phyloP scores from a whole-genome alignment of 92 coral and sea anemone genomes.

The Galaxea fascicularis region DNA sequence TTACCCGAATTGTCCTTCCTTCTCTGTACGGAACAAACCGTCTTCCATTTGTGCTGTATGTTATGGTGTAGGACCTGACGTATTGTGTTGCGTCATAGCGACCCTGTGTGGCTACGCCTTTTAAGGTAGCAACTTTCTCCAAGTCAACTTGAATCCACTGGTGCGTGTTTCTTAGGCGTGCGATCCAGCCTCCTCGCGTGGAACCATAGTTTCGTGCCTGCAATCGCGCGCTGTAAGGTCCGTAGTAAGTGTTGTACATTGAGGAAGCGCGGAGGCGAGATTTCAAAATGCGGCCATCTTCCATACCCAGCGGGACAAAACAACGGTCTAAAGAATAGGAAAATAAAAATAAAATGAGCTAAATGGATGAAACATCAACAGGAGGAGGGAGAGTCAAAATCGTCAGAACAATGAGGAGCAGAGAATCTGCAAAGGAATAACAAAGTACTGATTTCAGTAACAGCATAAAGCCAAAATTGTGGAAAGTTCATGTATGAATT shows the following conservation, averaged over 20 bases:
- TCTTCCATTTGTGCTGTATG: slow-evolving; percentile 57
- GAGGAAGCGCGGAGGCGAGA: slow-evolving; percentile 70
- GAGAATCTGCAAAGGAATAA: no score
- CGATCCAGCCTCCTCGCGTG: slow-evolving; percentile 59
- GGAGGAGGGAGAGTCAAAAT: no score
- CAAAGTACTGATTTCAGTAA: no score
- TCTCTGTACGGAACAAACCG: slow-evolving; percentile 54
- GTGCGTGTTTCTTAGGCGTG: slow-evolving; percentile 35
- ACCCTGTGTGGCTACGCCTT: slow-evolving; percentile 72
- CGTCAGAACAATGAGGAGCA: no score
- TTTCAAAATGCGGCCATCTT: slow-evolving; percentile 69
- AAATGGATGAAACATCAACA: no score
- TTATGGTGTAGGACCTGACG: slow-evolving; percentile 54
- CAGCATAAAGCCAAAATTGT: no score
- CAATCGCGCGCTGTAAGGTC: slow-evolving; percentile 69
- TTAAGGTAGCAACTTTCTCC: slow-evolving; percentile 44
- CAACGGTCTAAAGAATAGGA: slow-evolving; percentile 41
- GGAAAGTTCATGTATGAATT: no score
- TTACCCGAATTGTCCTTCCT: slow-evolving; percentile 55
- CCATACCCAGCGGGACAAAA: slow-evolving; percentile 67
- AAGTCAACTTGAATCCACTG: slow-evolving; percentile 74
- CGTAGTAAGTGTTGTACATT: slow-evolving; percentile 53
- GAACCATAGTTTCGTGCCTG: slow-evolving; percentile 63
- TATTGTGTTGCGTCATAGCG: slow-evolving; percentile 67
- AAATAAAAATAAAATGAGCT: neutral